Evolutionary conservation across 2,888 invertebrate species (phyloP), one percentile per base, ranked within the genome.

Genomic region (Cryptus armator): DNA sequence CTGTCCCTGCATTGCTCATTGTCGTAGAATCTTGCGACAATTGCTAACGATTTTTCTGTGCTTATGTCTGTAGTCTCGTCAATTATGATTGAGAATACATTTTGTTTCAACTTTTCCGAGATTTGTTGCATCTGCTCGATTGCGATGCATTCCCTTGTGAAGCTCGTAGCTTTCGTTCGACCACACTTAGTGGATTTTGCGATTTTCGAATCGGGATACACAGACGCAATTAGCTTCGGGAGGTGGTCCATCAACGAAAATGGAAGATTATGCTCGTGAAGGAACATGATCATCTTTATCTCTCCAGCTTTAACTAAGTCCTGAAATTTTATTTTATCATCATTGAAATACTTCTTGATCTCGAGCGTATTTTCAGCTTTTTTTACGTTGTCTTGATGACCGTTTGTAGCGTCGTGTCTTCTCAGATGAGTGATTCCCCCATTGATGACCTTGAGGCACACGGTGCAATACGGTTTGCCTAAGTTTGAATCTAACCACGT

Each of bases 101-200:
- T 16, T 1, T 46, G 16, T 32, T 16, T 59, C 64, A 62, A 29
- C 32, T 80, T 64, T n/a, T 68, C 46, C 46, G 68, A 68, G 14
- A 68, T 68, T 48, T 48, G 29, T 14, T 19, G 5, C 10, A 67
- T 46, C 12, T 67, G 67, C 46, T 67, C 24, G 7, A 12, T 14
- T 12, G 68, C 68, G 12, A 70, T 76, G 62, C 85, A 64, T 32
- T 89, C 85, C 56, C 12, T 86, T 7, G 86, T 84, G 4, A 85
- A 66, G 62, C 78, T 81, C 43, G 84, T 86, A 53, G 87, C 78
- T 85, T 87, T 87, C 44, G 81, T 85, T 85, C 86, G 46, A 46
- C 79, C 83, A 79, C 76, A 85, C 48, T 75, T 85, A n/a, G 84
- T 66, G 24, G 16, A 46, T 80, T 85, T 83, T 7, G 86, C 86